Percentiles rank a stretch among this genome's conserved stretches.
phyloP scores from a whole-genome alignment of 2,113 vertebrate species.

The Ia io region DNA sequence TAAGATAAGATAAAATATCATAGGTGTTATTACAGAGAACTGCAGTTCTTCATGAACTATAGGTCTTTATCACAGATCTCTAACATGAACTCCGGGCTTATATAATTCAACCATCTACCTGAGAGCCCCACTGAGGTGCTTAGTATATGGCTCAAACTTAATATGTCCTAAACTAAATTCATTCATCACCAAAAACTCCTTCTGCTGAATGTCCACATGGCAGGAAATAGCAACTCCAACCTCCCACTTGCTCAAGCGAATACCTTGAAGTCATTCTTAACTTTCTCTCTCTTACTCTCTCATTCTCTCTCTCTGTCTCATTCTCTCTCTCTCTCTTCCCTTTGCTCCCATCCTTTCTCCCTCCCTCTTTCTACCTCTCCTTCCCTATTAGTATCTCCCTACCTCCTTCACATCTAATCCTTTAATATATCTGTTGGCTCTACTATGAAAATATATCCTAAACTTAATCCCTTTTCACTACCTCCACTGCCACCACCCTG shows the following conservation, averaged over 20 bases:
- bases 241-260: background rate
- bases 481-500: background rate
- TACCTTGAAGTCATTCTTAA: background rate
- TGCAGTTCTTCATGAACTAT: background rate
- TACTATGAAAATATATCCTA: background rate
- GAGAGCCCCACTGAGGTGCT: background rate
- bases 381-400: background rate
- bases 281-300: background rate
- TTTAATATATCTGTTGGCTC: background rate
- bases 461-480: no score
- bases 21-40: background rate
- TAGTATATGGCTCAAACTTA: background rate
- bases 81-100: background rate
- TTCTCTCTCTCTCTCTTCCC: background rate
- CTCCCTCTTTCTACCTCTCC: no score
- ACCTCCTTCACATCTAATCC: background rate
- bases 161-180: background rate
- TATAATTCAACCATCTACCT: background rate
- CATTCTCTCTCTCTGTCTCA: no score
- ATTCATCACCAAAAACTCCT: background rate
- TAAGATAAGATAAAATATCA: background rate
- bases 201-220: background rate
- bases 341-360: no score
- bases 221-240: background rate
- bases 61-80: background rate